phyloP scores from a whole-genome alignment of 1,140 invertebrate species.

The Psilanteris sp. region DNA sequence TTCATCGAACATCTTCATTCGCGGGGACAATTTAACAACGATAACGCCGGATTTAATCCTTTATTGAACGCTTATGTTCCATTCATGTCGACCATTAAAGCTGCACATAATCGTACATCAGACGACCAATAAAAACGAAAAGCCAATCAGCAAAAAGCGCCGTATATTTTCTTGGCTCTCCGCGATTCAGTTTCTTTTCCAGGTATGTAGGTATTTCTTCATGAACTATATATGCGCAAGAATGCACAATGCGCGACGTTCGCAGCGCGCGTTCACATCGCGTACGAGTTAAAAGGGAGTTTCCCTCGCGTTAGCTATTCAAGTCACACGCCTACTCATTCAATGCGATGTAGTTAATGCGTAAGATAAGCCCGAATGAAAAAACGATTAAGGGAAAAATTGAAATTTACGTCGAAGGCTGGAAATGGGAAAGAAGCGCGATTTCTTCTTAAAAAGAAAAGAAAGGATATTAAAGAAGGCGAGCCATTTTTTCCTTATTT shows the following conservation, averaged over 20 bases:
- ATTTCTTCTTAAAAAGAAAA: not conserved
- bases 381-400: constrained; percentile 19
- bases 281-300: constrained; percentile 53
- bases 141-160: constrained; percentile 30
- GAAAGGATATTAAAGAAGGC: constrained; percentile 5
- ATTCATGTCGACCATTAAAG: constrained; percentile 25
- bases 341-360: constrained; percentile 48
- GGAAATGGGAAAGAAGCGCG: constrained; percentile 1
- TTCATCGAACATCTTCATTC: constrained; percentile 24
- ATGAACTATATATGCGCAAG: constrained; percentile 45
- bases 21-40: constrained; percentile 21
- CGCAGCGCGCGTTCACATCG: constrained; percentile 28
- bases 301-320: constrained; percentile 52
- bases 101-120: constrained; percentile 27
- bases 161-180: constrained; percentile 17
- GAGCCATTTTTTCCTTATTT: constrained; percentile 5
- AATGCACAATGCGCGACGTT: constrained; percentile 35
- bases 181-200: constrained; percentile 47
- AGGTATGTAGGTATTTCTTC: constrained; percentile 53
- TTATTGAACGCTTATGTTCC: constrained; percentile 33
- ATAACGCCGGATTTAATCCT: constrained; percentile 25
- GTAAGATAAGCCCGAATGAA: constrained; percentile 23
- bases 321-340: constrained; percentile 57
- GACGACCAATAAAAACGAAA: constrained; percentile 31
- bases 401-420: constrained; percentile 24